Evolutionary conservation across 2,797 vertebrate species (phyloP), one percentile per base, ranked within the genome.

Genomic region (Gobio occitaniae): DNA sequence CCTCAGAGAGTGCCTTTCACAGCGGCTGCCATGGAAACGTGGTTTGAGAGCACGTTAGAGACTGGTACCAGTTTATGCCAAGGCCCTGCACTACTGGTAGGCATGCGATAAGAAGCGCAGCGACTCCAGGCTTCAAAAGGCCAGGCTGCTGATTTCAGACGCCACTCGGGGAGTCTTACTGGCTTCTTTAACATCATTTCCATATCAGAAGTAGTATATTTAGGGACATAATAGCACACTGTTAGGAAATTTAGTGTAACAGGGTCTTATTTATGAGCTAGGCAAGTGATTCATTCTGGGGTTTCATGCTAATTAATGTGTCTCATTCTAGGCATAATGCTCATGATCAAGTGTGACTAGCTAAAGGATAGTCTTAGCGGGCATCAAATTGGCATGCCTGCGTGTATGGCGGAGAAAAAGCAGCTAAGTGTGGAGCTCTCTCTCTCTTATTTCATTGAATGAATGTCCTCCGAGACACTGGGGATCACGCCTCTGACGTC

Each of bases 21-120:
- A 87, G 90, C 87, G 90, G 95, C 95, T 96, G 94, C 95, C 95
- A 96, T 96, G 95, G 95, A 93, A 96, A 96, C 95, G 2, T 93
- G 94, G 91, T 88, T 93, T 95, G 95, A 94, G 94, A 95, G 93
- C 94, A 94, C 77, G 90, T 89, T 93, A 91, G 93, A 93, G 93
- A 95, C 94, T 90, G 93, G 95, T 95, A 95, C 94, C 94, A 94
- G 93, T 95, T 95, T 94, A 91, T 95, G 93, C 93, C 94, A 93
- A 95, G 93, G 92, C 91, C 92, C 92, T 88, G 91, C 91, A 90
- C 93, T 92, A 93, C 93, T 93, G 92, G 91, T 92, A 91, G 90
- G 90, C 92, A 92, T 91, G 92, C 82, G 91, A 94, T 93, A 93
- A 93, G 93, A 93, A 90, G 89, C 85, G 10, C 89, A 89, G 90